Evolutionary conservation across 2,797 vertebrate genomes (phyloP).

Genomic region (Pitangus sulphuratus): DNA sequence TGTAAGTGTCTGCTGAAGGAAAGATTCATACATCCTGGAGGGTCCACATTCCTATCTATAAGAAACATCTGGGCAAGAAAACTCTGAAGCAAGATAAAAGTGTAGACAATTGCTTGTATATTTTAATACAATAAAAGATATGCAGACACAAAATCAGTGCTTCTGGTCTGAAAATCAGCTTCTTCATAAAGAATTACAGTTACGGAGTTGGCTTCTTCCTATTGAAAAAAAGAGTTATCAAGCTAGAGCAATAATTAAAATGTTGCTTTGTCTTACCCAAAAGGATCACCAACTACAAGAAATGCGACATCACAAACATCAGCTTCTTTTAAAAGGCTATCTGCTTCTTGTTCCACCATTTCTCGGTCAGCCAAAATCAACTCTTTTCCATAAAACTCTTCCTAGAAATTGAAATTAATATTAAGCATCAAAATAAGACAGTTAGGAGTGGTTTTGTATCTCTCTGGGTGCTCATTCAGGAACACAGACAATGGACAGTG

Average conservation of each 20-base stretch:
- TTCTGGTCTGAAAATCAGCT: not conserved
- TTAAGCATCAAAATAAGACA: conserved; percentile 24
- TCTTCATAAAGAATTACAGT: not conserved
- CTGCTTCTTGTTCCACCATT: conserved; percentile 90
- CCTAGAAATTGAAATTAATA: conserved; percentile 76
- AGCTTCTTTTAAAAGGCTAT: conserved; percentile 89
- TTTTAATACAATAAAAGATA: not conserved
- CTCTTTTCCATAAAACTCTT: conserved; percentile 91
- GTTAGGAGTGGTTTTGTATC: not conserved
- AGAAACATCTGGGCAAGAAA: not conserved
- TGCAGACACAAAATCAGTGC: not conserved
- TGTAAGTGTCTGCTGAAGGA: not conserved
- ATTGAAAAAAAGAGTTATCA: not conserved
- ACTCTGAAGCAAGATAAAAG: not conserved
- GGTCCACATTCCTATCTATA: not conserved
- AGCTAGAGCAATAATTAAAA: not conserved
- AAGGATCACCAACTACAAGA: conserved; percentile 95
- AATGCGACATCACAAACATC: conserved; percentile 87
- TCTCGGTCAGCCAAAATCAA: conserved; percentile 93
- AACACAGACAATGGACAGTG: not conserved
- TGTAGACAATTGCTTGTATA: not conserved
- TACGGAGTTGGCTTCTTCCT: not conserved
- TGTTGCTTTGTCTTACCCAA: conserved; percentile 84
- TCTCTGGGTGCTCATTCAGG: not conserved
- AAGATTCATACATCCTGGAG: not conserved